These are phyloP conservation scores for Threskiornis aethiopicus DNA, from an alignment of 2,797 vertebrate species.

Conservation along the genomic window DNA sequence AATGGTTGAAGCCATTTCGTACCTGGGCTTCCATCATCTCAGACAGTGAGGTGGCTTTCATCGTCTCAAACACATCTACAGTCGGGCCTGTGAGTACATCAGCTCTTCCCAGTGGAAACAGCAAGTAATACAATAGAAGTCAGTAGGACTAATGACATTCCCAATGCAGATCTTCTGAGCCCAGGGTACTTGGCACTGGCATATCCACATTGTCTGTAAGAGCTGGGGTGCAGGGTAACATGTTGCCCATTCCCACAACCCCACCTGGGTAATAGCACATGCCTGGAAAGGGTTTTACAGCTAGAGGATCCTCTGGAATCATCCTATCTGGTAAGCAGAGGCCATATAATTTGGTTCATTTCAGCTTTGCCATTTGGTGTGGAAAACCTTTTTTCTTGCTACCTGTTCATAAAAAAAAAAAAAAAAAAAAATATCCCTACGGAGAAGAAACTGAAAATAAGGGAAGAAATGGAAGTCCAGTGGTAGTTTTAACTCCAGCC, in stretches of 20 bases:
- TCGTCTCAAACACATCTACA: neutral
- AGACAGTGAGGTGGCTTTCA: neutral
- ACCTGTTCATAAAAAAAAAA: neutral
- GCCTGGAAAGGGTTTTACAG: neutral
- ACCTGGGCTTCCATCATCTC: neutral
- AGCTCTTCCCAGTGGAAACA: neutral
- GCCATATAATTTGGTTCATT: neutral
- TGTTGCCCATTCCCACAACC: neutral
- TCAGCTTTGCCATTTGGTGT: neutral
- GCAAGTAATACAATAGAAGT: neutral
- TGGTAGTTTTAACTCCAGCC: neutral
- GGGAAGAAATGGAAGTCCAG: neutral
- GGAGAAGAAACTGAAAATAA: neutral
- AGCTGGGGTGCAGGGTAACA: accelerated
- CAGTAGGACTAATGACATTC: neutral
- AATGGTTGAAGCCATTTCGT: neutral
- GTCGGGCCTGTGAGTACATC: neutral
- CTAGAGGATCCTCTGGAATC: neutral
- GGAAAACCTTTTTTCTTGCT: neutral
- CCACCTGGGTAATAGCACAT: neutral
- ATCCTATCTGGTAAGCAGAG: neutral
- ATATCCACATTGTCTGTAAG: accelerated
- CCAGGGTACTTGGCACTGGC: neutral
- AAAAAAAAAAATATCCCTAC: no score
- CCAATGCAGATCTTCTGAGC: neutral